Conservation (phyloP, 2,888 invertebrate species). For the Drosophila rellima region DNA sequence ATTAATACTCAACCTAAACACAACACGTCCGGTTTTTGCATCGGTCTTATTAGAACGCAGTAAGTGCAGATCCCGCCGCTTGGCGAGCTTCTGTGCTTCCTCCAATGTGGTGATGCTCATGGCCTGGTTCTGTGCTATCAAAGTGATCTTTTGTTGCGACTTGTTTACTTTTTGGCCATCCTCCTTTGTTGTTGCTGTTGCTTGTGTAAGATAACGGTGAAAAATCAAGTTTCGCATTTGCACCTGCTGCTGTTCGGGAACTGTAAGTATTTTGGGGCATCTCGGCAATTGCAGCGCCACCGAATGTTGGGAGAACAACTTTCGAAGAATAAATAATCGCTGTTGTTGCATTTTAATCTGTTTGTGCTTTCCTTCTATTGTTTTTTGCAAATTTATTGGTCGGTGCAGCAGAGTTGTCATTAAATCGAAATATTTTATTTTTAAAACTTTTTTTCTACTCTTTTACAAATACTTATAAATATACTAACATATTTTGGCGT, state of each 20-base stretch:
- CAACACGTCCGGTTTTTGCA: constrained; percentile 89
- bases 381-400: constrained; percentile 20
- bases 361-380: constrained; percentile 4
- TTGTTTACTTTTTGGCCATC: constrained; percentile 42
- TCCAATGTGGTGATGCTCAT: constrained; percentile 88
- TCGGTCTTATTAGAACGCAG: constrained; percentile 90
- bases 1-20: constrained; percentile 87
- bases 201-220: constrained; percentile 49
- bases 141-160: constrained; percentile 87
- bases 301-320: constrained; percentile 34
- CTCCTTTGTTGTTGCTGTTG: constrained; percentile 33
- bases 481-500: background rate
- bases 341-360: constrained; percentile 40
- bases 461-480: background rate
- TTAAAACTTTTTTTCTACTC: background rate
- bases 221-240: constrained; percentile 25
- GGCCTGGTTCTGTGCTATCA: constrained; percentile 88
- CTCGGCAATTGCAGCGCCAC: constrained; percentile 27
- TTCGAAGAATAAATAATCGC: constrained; percentile 43
- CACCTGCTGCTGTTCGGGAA: constrained; percentile 8
- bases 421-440: background rate
- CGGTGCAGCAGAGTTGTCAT: constrained; percentile 37
- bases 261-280: background rate
- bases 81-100: constrained; percentile 90
- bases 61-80: constrained; percentile 89